Percentiles rank a stretch among this genome's conserved stretches.
Conservation (phyloP, 30 jellyfish, hydroid and myxozoan species). For the Aurelia sp. region DNA sequence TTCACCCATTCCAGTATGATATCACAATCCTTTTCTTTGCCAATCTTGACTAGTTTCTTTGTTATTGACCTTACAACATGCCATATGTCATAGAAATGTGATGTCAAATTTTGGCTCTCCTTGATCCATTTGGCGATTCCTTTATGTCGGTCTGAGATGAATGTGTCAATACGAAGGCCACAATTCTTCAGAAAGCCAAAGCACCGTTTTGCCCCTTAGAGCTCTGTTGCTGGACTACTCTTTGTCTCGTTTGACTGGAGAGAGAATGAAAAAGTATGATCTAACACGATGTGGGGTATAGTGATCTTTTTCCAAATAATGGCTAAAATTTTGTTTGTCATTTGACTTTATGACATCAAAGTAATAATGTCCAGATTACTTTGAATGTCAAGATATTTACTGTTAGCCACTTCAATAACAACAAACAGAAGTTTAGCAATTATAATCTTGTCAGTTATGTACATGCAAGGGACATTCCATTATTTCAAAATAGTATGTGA, state of each 20-base stretch:
- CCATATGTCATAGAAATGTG: conserved; percentile 41
- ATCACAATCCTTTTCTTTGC: conserved; percentile 11
- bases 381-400: too few species aligned
- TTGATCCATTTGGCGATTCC: conserved; percentile 48
- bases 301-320: too few species aligned
- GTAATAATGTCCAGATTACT: too few species aligned
- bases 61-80: conserved; percentile 33
- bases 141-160: conserved; percentile 33
- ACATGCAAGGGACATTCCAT: too few species aligned
- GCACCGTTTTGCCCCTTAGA: conserved; percentile 35
- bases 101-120: conserved; percentile 8
- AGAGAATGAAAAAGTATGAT: too few species aligned
- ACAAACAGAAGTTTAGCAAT: too few species aligned
- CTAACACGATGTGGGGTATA: too few species aligned
- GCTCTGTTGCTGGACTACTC: conserved; percentile 12
- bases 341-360: too few species aligned
- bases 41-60: conserved; percentile 34
- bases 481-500: too few species aligned
- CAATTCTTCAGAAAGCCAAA: not conserved
- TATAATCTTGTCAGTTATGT: too few species aligned
- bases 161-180: not conserved
- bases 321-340: too few species aligned
- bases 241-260: conserved; percentile 31
- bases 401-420: too few species aligned
- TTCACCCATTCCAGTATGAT: conserved; percentile 10